Percentiles rank a stretch among this genome's conserved stretches.
These are phyloP conservation scores for Lathamus discolor DNA, from an alignment of 2,113 vertebrate genomes.

Conservation along the genomic window DNA sequence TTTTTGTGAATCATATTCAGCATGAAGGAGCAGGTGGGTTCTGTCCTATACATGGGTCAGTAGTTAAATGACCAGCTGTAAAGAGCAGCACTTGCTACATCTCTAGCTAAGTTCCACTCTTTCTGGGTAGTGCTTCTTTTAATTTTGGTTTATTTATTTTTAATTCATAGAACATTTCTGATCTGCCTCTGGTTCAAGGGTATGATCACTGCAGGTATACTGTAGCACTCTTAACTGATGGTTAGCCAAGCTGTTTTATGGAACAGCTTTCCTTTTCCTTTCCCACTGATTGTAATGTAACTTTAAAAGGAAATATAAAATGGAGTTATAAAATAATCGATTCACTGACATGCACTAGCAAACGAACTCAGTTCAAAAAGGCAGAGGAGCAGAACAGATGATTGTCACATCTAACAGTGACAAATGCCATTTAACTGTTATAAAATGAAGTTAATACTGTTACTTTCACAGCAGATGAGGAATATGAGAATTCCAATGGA, in stretches of 20 bases:
- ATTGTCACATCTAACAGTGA: constrained; percentile 64
- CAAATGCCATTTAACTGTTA: constrained; percentile 41
- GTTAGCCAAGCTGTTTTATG: constrained; percentile 57
- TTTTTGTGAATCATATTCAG: not conserved
- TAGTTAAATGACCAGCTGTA: not conserved
- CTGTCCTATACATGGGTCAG: not conserved
- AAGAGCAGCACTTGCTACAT: not conserved
- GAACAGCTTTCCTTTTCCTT: constrained; percentile 35
- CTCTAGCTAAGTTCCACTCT: not conserved
- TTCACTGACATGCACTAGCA: constrained; percentile 50
- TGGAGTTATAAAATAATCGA: constrained; percentile 68
- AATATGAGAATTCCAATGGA: not conserved
- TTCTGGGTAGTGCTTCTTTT: not conserved
- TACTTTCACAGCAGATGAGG: constrained; percentile 37
- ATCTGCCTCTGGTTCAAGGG: constrained; percentile 48
- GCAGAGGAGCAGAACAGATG: constrained; percentile 51
- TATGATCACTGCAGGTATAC: not conserved
- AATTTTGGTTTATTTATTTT: constrained; percentile 48
- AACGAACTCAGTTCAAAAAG: constrained; percentile 63
- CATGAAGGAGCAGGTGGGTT: rapidly evolving
- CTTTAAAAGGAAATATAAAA: constrained; percentile 66
- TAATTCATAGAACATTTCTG: constrained; percentile 24
- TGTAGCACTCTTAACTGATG: not conserved
- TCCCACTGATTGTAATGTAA: constrained; percentile 35
- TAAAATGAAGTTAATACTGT: constrained; percentile 39